A percentile compares a stretch with the other conserved stretches of the same genome.
phyloP scores from a whole-genome alignment of 1,140 invertebrate genomes.

The Drosophila repleta region DNA sequence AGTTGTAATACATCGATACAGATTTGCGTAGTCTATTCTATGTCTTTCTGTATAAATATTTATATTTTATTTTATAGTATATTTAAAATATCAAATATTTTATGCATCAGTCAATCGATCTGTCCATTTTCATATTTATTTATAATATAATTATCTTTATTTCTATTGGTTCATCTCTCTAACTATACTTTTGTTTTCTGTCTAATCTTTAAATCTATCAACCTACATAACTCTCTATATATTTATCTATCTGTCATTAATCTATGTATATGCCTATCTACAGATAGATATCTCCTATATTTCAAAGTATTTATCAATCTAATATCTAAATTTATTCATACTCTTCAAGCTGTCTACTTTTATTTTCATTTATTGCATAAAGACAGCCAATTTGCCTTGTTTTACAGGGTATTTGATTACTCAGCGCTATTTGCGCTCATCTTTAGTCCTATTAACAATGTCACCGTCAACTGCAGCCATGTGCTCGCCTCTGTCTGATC shows the following conservation, averaged over 20 bases:
- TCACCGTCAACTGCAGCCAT: slow-evolving; percentile 74
- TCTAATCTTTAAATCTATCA: too few species aligned
- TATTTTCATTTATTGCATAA: neutral
- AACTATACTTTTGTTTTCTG: too few species aligned
- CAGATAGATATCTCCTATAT: too few species aligned
- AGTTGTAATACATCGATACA: too few species aligned
- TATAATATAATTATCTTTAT: neutral
- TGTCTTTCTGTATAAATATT: too few species aligned
- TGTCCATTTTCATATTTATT: neutral
- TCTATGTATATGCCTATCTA: too few species aligned
- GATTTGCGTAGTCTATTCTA: too few species aligned
- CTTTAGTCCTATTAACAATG: slow-evolving; percentile 66
- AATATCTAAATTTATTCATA: too few species aligned
- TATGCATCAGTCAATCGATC: neutral
- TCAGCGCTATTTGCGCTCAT: slow-evolving; percentile 32
- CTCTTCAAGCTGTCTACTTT: neutral
- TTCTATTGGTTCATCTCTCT: neutral
- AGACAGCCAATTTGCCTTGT: neutral
- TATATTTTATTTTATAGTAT: too few species aligned
- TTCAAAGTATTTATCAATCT: too few species aligned
- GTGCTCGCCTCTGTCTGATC: slow-evolving; percentile 41
- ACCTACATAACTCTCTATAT: neutral
- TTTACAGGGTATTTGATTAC: slow-evolving; percentile 22
- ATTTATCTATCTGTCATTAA: neutral
- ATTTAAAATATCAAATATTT: too few species aligned